Evolutionary conservation across 2,797 vertebrate genomes (phyloP).

Genomic region (Propithecus perrieri): DNA sequence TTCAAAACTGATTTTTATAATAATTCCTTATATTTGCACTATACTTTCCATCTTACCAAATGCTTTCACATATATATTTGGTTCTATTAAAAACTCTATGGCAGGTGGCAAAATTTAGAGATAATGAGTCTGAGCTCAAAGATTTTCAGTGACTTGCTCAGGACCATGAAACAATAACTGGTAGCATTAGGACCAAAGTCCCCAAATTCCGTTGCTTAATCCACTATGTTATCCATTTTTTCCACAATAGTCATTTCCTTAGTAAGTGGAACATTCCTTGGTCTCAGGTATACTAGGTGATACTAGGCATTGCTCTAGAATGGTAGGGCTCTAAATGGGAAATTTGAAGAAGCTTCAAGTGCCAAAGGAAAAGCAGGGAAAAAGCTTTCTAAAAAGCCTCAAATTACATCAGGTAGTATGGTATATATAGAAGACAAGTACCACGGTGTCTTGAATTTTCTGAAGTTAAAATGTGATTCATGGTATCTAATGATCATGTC

Average conservation of each 20-base stretch:
- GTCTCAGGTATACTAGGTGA: background rate
- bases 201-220: background rate
- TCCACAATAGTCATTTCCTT: background rate
- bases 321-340: background rate
- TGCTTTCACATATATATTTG: background rate
- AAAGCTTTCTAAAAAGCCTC: background rate
- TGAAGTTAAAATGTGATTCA: background rate
- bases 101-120: background rate
- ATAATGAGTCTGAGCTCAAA: background rate
- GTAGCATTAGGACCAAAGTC: background rate
- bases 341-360: background rate
- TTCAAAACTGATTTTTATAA: background rate
- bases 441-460: background rate
- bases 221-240: background rate
- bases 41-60: background rate
- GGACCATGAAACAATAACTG: background rate
- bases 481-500: background rate
- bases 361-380: background rate
- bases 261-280: background rate
- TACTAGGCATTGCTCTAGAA: background rate
- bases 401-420: background rate
- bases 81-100: background rate
- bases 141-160: background rate
- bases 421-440: background rate
- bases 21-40: background rate